Base-by-base conservation (phyloP, 2,888 invertebrate genomes). In the Rotaria magnacalcarata region DNA sequence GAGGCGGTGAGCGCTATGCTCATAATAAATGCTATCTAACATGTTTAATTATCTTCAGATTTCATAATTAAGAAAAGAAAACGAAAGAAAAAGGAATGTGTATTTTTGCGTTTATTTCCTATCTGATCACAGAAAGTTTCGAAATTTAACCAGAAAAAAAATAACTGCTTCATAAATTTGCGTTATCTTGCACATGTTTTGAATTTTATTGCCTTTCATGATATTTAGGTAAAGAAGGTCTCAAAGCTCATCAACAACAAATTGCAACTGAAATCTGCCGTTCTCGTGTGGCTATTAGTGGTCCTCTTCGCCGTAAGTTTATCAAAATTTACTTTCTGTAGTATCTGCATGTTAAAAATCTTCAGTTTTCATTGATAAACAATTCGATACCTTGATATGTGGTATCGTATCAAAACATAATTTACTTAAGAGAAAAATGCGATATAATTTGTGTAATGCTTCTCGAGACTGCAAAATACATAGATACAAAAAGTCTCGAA, bases 211-310 rank as follows among this genome's bases (percentile, higher is more conserved):
- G 16, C 47, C 47, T 47, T 43, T 47, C 19, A 47, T 3, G 14
- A 43, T 47, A n/a, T 47, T 24, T 8, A 80, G 80, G 80, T 47
- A 80, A 80, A 80, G 80, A 80, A 80, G 19, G n/a, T 80, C 80
- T 80, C 47, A 80, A 80, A 47, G 47, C 24, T 11, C 47, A 80
- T 80, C 80, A 80, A 47, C 80, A 80, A 14, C 80, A 80, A 47
- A 4, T 80, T n/a, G n/a, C 80, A 43, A n/a, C 47, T n/a, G 80
- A 80, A 80, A 47, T 80, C 7, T 21, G 41, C 11, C 80, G 80
- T 47, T 47, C 80, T 24, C 43, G 80, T 11, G 80, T 21, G 8
- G 47, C 47, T 80, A 24, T 80, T n/a, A 80, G 80, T 80, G 80
- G 80, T 47, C 43, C 80, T 8, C 80, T 80, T 11, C 80, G 80